Base-by-base conservation (phyloP, 2,113 vertebrate genomes). In the Eulemur rufifrons region DNA sequence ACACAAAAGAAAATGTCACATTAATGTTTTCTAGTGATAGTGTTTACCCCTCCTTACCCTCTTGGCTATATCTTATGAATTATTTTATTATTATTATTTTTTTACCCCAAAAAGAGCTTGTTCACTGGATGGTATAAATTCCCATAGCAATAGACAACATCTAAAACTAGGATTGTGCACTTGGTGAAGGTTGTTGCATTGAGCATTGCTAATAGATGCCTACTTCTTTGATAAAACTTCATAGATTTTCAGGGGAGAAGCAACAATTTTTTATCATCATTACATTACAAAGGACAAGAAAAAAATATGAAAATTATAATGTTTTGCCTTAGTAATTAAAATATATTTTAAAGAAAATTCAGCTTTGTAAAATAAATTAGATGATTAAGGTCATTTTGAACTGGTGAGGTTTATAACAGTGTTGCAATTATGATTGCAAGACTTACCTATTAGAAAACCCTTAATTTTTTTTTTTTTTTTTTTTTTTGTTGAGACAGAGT, bases 81-180 rank as follows among this genome's bases (percentile, higher is more conserved):
- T 64, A 56, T 74, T 54, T 54, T 63, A 32, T 82, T 94, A 81
- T 61, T 0, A 39, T 54, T 52, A 52, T 56, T 13, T 0, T 86
- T 71, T 56, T 45, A 25, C 17, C 50, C 29, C 66, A 95, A 68
- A 91, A 93, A 82, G 5, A 91, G 74, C 63, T 74, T 86, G 90
- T 96, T 95, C 54, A 45, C 8, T n/a, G 91, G 59, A 37, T 73
- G 74, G 32, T 76, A 94, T 69, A 11, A 77, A 3, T 64, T 93
- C 82, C 91, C 29, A 2, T 42, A 73, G 73, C 42, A 76, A 42
- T 68, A 73, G 39, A 34, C 47, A 71, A 0, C 64, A 84, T 77
- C 87, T 88, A 91, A 77, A 73, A 95, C 83, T 78, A 98, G 34
- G n/a, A 89, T 59, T 68, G 77, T 94, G 78, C 11, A 59, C 89